A percentile compares a stretch with the other conserved stretches of the same genome.
These are phyloP conservation scores for Adelges cooleyi DNA, from an alignment of 1,140 invertebrate genomes.

Conservation along the genomic window DNA sequence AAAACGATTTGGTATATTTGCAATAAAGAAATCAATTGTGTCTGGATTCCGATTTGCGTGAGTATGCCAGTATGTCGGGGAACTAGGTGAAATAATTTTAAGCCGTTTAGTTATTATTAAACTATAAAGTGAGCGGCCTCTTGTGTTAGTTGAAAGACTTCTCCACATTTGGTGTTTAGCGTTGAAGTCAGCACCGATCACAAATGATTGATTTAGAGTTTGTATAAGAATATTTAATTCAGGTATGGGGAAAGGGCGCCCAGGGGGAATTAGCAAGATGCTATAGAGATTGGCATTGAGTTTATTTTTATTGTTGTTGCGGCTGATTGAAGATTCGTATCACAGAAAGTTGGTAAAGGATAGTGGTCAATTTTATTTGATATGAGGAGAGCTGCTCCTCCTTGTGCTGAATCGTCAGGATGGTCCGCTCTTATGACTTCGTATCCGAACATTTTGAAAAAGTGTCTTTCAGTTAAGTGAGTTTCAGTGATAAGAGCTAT, in stretches of 20 bases:
- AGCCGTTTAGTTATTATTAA: neutral
- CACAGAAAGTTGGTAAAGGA: no score
- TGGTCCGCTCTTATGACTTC: neutral
- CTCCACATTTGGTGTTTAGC: neutral
- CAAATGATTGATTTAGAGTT: no score
- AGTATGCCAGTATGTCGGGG: neutral
- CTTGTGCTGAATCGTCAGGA: neutral
- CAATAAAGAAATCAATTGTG: slow-evolving; percentile 17
- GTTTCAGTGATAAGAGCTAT: neutral
- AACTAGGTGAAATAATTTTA: neutral
- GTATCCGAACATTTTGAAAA: no score
- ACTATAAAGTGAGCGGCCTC: neutral
- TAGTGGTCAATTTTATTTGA: neutral
- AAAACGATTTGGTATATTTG: neutral
- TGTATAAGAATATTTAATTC: neutral
- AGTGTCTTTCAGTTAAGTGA: neutral
- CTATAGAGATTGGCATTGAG: neutral
- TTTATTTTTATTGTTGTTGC: neutral
- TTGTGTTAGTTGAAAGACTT: neutral
- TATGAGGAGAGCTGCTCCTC: neutral
- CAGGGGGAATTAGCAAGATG: neutral
- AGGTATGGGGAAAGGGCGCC: neutral
- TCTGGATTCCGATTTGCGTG: neutral
- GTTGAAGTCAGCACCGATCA: no score
- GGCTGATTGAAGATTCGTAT: no score